Evolutionary conservation across 1,140 invertebrate species (phyloP).

Genomic region (Eriosoma lanigerum): DNA sequence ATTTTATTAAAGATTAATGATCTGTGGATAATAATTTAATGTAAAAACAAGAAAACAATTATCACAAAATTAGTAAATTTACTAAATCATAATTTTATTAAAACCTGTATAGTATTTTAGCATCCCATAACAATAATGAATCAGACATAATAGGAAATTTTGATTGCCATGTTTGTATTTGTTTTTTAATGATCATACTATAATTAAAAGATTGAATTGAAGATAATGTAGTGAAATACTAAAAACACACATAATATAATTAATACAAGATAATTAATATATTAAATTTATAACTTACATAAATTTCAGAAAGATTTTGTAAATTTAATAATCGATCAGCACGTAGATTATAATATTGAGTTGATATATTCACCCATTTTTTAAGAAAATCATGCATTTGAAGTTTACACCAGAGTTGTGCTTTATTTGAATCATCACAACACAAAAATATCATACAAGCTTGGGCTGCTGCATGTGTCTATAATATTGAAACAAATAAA

Average conservation of each 20-base stretch:
- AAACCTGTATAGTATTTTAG: conserved; percentile 3
- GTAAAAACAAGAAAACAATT: not conserved
- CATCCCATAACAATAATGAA: conserved; percentile 14
- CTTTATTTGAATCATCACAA: conserved; percentile 23
- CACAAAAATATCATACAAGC: conserved; percentile 32
- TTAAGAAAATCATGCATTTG: conserved; percentile 7
- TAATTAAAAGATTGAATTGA: not conserved
- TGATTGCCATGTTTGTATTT: conserved; percentile 10
- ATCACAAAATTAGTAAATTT: not conserved
- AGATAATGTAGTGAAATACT: conserved; percentile 1
- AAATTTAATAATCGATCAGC: conserved; percentile 26
- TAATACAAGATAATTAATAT: not conserved
- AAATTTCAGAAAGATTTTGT: conserved; percentile 20
- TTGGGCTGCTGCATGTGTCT: conserved; percentile 1
- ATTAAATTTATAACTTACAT: not conserved
- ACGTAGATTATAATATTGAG: conserved; percentile 15
- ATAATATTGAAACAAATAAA: not conserved
- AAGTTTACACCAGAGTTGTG: conserved; percentile 21
- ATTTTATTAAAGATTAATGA: conserved; percentile 16
- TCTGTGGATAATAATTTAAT: not conserved
- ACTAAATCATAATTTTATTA: not conserved
- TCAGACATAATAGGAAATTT: not conserved
- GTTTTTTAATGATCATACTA: not conserved
- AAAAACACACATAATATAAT: not conserved
- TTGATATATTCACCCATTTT: not conserved